phyloP scores from a whole-genome alignment of 2,113 vertebrate species.

The Microcebus jonahi region DNA sequence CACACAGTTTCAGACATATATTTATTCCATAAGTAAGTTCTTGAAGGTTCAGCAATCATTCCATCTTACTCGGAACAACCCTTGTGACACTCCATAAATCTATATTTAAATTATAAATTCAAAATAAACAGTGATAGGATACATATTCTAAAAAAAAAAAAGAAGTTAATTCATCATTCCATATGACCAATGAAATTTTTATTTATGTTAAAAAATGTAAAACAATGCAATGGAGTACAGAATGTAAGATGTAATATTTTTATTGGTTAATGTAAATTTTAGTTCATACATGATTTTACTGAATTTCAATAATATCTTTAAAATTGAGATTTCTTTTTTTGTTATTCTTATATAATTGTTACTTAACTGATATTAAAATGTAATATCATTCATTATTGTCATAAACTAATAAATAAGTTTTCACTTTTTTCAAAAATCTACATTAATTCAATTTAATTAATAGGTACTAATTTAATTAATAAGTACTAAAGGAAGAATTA shows the following conservation, averaged over 20 bases:
- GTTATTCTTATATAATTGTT: not conserved
- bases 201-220: not conserved
- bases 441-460: not conserved
- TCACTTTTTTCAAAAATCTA: not conserved
- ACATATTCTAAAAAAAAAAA: not conserved
- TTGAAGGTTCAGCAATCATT: not conserved
- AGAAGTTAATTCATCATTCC: not conserved
- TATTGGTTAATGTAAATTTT: slow-evolving; percentile 10
- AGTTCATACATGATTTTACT: not conserved
- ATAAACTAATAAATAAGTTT: slow-evolving; percentile 22
- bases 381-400: not conserved
- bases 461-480: not conserved
- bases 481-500: not conserved
- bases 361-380: not conserved
- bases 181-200: not conserved
- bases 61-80: not conserved
- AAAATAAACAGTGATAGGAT: not conserved
- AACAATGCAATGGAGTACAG: not conserved
- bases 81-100: not conserved
- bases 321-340: not conserved
- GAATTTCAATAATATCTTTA: slow-evolving; percentile 8
- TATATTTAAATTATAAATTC: not conserved
- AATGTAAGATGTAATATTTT: not conserved
- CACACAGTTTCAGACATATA: not conserved
- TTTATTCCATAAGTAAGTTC: not conserved